Conservation (phyloP, 2,888 invertebrate genomes). For the Drosophila prostipennis region DNA sequence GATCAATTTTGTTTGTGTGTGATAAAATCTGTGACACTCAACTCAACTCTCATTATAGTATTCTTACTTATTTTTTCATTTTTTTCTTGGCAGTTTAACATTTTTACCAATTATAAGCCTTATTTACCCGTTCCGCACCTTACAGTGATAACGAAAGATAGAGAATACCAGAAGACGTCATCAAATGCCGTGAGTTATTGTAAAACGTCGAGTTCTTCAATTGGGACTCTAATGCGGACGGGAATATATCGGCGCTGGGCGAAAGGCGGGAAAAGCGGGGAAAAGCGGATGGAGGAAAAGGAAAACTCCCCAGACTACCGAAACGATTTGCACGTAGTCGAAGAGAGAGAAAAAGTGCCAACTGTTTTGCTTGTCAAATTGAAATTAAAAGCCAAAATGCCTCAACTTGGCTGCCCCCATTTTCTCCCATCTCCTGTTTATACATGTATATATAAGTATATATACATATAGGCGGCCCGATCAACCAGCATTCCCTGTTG, state of each 20-base stretch:
- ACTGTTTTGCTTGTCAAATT: conserved; percentile 74
- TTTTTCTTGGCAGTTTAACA: too few species aligned
- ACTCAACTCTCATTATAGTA: too few species aligned
- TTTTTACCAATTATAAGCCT: background rate
- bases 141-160: conserved; percentile 28
- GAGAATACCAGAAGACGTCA: conserved; percentile 63
- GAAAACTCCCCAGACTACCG: conserved; percentile 26
- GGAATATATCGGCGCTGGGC: conserved; percentile 10
- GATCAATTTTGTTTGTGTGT: too few species aligned
- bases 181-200: conserved; percentile 77
- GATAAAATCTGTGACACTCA: too few species aligned
- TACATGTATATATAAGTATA: background rate
- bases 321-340: conserved; percentile 31
- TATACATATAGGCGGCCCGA: background rate
- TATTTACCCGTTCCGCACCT: conserved; percentile 5
- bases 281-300: conserved; percentile 1
- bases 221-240: conserved; percentile 30
- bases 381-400: conserved; percentile 76
- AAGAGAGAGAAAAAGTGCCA: conserved; percentile 55
- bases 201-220: conserved; percentile 60
- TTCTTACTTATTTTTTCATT: too few species aligned
- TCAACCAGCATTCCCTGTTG: conserved; percentile 13
- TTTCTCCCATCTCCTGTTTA: background rate
- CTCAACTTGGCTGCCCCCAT: conserved; percentile 47
- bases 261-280: background rate